Evolutionary conservation across 2,797 vertebrate genomes (phyloP).

Genomic region (Syngnathus acus): DNA sequence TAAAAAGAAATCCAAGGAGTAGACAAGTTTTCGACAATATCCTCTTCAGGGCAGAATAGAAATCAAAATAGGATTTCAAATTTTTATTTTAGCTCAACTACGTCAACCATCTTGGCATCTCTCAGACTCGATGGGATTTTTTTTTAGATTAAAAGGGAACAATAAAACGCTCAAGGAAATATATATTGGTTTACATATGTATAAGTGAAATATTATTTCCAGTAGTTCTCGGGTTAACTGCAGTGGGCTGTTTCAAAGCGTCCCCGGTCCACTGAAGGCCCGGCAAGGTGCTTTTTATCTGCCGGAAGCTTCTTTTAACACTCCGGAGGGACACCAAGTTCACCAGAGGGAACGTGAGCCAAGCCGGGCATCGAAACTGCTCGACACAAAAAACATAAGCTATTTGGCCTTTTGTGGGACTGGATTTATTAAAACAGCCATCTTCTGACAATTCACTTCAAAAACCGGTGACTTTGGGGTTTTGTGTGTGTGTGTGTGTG

Average conservation of each 20-base stretch:
- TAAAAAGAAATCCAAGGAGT: neutral
- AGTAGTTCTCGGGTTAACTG: neutral
- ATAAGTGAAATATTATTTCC: too few species aligned
- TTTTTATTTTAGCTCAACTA: too few species aligned
- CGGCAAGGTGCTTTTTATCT: conserved; percentile 1
- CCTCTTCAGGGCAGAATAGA: too few species aligned
- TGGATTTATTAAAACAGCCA: conserved; percentile 6
- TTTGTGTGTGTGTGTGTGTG: neutral
- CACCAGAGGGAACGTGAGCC: neutral
- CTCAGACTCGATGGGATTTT: too few species aligned
- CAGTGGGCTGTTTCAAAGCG: neutral
- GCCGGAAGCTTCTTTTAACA: neutral
- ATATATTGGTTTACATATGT: neutral
- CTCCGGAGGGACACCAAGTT: neutral
- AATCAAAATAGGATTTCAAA: too few species aligned
- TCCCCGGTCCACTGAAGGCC: neutral
- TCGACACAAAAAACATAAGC: neutral
- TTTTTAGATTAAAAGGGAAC: too few species aligned
- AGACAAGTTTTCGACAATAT: too few species aligned
- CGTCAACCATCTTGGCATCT: too few species aligned
- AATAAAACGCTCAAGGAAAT: neutral
- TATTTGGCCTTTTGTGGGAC: neutral
- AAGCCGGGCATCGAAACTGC: neutral
- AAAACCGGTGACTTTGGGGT: neutral
- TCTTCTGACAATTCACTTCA: neutral